Evolutionary conservation across 1,140 invertebrate genomes (phyloP), one percentile per base, ranked within the genome.

Genomic region (Anastatus disparis): DNA sequence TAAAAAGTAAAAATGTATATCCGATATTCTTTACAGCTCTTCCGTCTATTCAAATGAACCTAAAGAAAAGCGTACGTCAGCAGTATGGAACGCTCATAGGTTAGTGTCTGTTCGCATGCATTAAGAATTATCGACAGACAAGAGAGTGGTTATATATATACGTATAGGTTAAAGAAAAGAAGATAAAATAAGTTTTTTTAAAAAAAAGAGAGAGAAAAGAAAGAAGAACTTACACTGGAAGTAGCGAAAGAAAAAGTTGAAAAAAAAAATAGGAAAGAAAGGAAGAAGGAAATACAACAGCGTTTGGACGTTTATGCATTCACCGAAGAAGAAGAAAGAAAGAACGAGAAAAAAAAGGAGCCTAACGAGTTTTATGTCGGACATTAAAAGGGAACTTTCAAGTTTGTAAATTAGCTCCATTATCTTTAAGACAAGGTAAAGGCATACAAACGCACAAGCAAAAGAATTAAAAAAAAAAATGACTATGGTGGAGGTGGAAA

Each of bases 361-460:
- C 63, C 50, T 55, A 65, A 48, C 62, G 50, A 65, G 48, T 67
- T 67, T 67, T 67, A 67, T 58, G 64, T 48, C 53, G 24, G 64
- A 67, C 64, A 67, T 67, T 67, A 58, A 67, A 67, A 67, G 53
- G 64, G 52, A 67, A 67, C 53, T 56, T 67, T 67, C 52, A 58
- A 67, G 64, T 58, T 67, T 56, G 53, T 67, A 67, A 67, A 67
- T 67, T 67, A 56, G 64, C 64, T 67, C 52, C 52, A 67, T 67
- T 65, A 65, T 65, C 63, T 65, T n/a, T 65, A 55, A 55, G 63
- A 65, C 63, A 65, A 55, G 63, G 50, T 65, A 55, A 38, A 55
- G 38, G 62, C 9, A 65, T n/a, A 50, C n/a, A n/a, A n/a, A n/a
- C n/a, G n/a, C n/a, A n/a, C n/a, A n/a, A n/a, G 50, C 31, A 38